Evolutionary conservation across 2,797 vertebrate genomes (phyloP), one percentile per base, ranked within the genome.

Genomic region (Phalanger gymnotis): DNA sequence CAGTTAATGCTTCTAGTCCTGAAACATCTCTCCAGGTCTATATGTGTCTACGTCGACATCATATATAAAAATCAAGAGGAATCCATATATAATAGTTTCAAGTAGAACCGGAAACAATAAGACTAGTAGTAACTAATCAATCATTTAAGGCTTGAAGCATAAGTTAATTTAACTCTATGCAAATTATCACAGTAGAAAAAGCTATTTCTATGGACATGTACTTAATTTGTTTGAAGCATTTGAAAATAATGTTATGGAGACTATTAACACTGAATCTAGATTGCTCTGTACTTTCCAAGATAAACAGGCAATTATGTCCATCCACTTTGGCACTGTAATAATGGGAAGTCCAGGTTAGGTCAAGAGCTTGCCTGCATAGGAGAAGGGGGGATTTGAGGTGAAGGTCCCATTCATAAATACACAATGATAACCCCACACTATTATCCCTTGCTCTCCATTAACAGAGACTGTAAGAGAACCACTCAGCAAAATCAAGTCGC

Each of bases 41-140:
- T n/a, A 66, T 31, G 30, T 34, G 58, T 34, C 47, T 57, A 87
- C 4, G 31, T 7, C 56, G 54, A 56, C 91, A 81, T 40, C 7
- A 22, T 28, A 40, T 0, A 10, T 0, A 10, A 19, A 0, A 0
- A 5, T 90, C 91, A 16, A 47, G 34, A 58, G 3, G 27, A 47
- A n/a, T 40, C n/a, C 25, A 40, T 53, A 58, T 0, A 0, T 2
- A 53, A 28, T 47, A 6, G 95, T 97, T 97, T 97, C 96, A 93
- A 96, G 94, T 92, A 98, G 98, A 97, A 95, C 61, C 91, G 92
- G 95, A 97, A 98, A 97, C 97, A 96, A 98, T 97, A 98, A 97
- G 54, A 73, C 90, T 93, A 90, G 58, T 54, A 87, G 96, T 96
- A 96, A 97, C 94, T 87, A 91, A 95, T 91, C 92, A 96, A 93